A percentile compares a stretch with the other conserved stretches of the same genome.
phyloP scores from a whole-genome alignment of 92 coral and sea anemone genomes.

The Palythoa grandis region DNA sequence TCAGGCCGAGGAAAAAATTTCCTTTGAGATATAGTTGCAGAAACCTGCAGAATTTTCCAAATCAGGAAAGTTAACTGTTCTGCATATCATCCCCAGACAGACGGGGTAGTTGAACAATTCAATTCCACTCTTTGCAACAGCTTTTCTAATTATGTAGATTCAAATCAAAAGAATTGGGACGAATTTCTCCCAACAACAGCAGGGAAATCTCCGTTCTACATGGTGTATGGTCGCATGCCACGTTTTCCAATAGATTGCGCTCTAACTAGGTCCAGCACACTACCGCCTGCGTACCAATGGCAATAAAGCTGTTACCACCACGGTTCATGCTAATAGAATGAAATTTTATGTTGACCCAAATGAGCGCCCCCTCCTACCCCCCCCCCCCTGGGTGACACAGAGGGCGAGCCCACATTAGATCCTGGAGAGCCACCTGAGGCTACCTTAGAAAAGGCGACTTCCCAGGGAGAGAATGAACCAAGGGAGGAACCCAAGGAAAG shows the following conservation, averaged over 20 bases:
- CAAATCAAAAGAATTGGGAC: constrained; percentile 62
- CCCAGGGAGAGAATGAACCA: neutral
- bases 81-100: constrained; percentile 41
- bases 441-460: neutral
- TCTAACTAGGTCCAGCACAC: too few species aligned
- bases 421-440: neutral
- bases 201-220: too few species aligned
- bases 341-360: too few species aligned
- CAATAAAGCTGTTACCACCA: neutral
- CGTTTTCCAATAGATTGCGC: too few species aligned
- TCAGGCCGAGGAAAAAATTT: too few species aligned
- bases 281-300: neutral
- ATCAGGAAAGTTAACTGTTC: constrained; percentile 38
- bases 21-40: too few species aligned
- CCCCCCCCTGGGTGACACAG: too few species aligned
- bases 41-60: constrained; percentile 30
- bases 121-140: constrained; percentile 45
- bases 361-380: too few species aligned
- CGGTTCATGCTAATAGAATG: neutral
- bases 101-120: constrained; percentile 55
- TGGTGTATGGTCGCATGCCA: too few species aligned
- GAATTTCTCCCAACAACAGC: too few species aligned
- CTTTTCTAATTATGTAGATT: constrained; percentile 45
- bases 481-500: neutral
- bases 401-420: neutral